Percentiles rank a stretch among this genome's conserved stretches.
Evolutionary conservation across 2,113 vertebrate species (phyloP).

Genomic region (Steatornis caripensis): DNA sequence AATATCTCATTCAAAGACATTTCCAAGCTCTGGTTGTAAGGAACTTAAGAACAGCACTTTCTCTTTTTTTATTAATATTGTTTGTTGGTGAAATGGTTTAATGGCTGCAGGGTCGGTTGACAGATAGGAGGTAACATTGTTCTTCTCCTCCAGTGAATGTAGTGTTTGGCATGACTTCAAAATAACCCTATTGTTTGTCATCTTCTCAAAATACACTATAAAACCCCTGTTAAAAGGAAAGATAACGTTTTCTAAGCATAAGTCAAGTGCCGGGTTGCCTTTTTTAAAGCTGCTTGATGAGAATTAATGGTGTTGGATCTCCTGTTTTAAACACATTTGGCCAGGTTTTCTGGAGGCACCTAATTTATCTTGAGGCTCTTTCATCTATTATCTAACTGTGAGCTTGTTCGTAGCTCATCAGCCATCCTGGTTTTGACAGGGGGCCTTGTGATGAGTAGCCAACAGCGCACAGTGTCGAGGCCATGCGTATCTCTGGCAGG

Average conservation of each 20-base stretch:
- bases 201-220: slow-evolving; percentile 63
- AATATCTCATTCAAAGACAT: not conserved
- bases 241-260: slow-evolving; percentile 68
- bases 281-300: slow-evolving; percentile 70
- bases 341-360: slow-evolving; percentile 75
- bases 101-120: slow-evolving; percentile 45
- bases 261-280: slow-evolving; percentile 67
- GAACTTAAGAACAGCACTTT: slow-evolving; percentile 31
- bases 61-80: slow-evolving; percentile 47
- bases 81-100: slow-evolving; percentile 49
- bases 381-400: slow-evolving; percentile 77
- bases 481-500: slow-evolving; percentile 55
- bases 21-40: not conserved
- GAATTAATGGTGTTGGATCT: slow-evolving; percentile 74
- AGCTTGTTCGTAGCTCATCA: slow-evolving; percentile 73
- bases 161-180: slow-evolving; percentile 62
- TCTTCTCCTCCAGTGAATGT: slow-evolving; percentile 17
- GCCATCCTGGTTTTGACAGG: slow-evolving; percentile 72
- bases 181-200: slow-evolving; percentile 61
- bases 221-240: slow-evolving; percentile 64
- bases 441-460: slow-evolving; percentile 71
- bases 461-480: slow-evolving; percentile 41
- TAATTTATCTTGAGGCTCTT: slow-evolving; percentile 78
- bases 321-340: slow-evolving; percentile 75
- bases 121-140: slow-evolving; percentile 17